Base-by-base conservation (phyloP, 2,797 vertebrate species). In the Enteromius treurensis region DNA sequence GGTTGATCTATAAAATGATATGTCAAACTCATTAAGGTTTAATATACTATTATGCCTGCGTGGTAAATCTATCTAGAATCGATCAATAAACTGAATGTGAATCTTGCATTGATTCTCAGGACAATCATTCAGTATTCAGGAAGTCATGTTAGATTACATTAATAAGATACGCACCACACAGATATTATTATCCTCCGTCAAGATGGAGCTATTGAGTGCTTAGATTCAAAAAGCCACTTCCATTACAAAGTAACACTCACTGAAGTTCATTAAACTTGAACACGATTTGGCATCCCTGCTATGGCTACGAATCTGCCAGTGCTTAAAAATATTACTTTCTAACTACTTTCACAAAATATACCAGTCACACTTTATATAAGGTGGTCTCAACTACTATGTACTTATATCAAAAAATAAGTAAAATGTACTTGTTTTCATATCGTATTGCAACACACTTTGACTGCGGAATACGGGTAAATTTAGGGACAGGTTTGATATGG, bases 181-280 rank as follows among this genome's bases (percentile, higher is more conserved):
- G 8, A 68, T 75, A 45, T 45, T 76, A 82, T 73, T 79, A 65
- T 34, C 45, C 49, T 69, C 53, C 7, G 34, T 77, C 77, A 40
- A 84, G 32, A 73, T 37, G 42, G 82, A 79, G 75, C 62, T 47
- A 69, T 23, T 19, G 42, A 69, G 80, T 53, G 34, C 23, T 7
- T 65, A 11, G 26, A 86, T 69, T 78, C 55, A 83, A 85, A 58
- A 85, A 47, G 51, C 13, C 15, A 80, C 82, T 71, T 71, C 58
- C 23, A 49, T 82, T 74, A 75, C 47, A 49, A 67, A 64, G 55
- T 19, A 64, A 47, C 40, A 64, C 29, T 77, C 21, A 73, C 80
- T 80, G 53, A 6, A n/a, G 47, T 62, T 82, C 15, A 84, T 84
- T 81, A 82, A 80, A 86, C 53, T 32, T 80, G 69, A 70, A 79